A percentile compares a stretch with the other conserved stretches of the same genome.
Conservation (phyloP, 2,888 invertebrate species). For the Heliconius ethilla region DNA sequence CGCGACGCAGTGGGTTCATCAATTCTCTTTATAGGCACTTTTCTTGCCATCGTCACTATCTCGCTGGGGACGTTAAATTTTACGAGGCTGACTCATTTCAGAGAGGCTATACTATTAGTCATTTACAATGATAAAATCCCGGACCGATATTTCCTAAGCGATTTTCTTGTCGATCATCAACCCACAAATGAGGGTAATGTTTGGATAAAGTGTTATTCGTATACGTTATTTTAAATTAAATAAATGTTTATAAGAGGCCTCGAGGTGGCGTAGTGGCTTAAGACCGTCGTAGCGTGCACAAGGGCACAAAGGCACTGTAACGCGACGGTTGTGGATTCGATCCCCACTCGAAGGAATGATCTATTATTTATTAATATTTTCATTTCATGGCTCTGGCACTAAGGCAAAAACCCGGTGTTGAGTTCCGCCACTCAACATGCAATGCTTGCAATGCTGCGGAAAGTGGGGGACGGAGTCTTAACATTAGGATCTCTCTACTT, state of each 20-base stretch:
- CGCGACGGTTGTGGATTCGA: too few species aligned
- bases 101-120: constrained; percentile 61
- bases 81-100: constrained; percentile 74
- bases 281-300: too few species aligned
- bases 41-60: constrained; percentile 76
- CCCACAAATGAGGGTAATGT: constrained; percentile 22
- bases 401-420: neutral
- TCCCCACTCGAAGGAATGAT: too few species aligned
- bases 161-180: constrained; percentile 37
- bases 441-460: neutral
- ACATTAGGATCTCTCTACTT: too few species aligned
- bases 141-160: constrained; percentile 44
- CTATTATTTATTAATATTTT: too few species aligned
- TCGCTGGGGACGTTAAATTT: constrained; percentile 74
- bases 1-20: constrained; percentile 62
- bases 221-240: constrained; percentile 5
- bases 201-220: constrained; percentile 20
- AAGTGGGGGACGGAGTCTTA: too few species aligned
- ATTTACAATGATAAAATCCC: constrained; percentile 57
- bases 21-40: constrained; percentile 77
- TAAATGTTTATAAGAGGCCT: neutral
- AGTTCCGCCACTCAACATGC: neutral
- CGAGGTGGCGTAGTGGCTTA: too few species aligned
- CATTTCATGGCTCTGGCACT: too few species aligned
- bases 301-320: too few species aligned